phyloP scores from a whole-genome alignment of 2,888 invertebrate genomes.

The Chelonus formosanus region DNA sequence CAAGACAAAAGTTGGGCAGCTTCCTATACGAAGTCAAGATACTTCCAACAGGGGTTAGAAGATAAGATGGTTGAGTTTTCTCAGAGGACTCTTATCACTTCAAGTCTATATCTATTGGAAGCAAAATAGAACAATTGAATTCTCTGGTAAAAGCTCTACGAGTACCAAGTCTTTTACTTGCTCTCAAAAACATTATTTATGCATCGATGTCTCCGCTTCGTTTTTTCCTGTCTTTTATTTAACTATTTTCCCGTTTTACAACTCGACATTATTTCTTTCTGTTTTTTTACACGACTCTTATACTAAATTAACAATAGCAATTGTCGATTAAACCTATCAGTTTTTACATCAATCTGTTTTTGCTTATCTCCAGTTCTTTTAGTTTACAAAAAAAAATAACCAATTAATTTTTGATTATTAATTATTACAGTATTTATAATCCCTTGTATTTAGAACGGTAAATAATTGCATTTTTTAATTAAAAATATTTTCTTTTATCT shows the following conservation, averaged over 20 bases:
- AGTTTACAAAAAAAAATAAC: too few species aligned
- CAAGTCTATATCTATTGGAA: conserved; percentile 42
- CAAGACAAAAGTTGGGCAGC: too few species aligned
- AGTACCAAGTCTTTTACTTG: conserved; percentile 37
- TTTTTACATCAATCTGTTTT: too few species aligned
- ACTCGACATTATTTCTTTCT: not conserved
- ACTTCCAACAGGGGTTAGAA: conserved; percentile 23
- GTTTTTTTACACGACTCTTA: not conserved
- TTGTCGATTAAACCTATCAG: too few species aligned
- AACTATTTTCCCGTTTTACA: not conserved
- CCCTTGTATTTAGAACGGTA: too few species aligned
- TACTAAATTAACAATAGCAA: too few species aligned
- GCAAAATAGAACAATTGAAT: conserved; percentile 46
- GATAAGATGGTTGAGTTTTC: conserved; percentile 39
- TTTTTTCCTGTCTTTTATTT: not conserved
- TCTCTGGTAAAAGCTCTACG: conserved; percentile 30
- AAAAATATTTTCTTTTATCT: too few species aligned
- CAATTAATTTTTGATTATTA: too few species aligned
- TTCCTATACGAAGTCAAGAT: too few species aligned
- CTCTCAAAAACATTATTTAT: conserved; percentile 40
- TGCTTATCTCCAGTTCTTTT: too few species aligned
- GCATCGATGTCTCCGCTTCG: conserved; percentile 30
- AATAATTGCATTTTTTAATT: too few species aligned
- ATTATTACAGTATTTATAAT: too few species aligned
- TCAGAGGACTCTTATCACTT: conserved; percentile 44